phyloP scores from a whole-genome alignment of 2,797 vertebrate genomes.

The Cirrhinus mrigala region DNA sequence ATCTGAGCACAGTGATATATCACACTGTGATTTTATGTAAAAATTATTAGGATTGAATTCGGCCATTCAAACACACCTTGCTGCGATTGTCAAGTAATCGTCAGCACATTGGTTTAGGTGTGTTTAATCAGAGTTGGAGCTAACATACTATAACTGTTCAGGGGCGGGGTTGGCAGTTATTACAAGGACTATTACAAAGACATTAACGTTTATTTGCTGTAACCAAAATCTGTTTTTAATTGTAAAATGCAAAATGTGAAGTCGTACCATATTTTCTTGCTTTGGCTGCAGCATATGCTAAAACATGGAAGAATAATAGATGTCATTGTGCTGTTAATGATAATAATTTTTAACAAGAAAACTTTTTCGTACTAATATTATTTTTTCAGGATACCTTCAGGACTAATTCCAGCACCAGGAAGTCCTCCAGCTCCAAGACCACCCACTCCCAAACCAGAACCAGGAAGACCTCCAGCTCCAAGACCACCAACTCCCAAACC shows the following conservation, averaged over 20 bases:
- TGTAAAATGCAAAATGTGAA: neutral
- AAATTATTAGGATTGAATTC: neutral
- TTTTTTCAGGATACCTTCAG: slow-evolving; percentile 51
- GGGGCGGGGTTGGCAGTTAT: too few relatives aligned
- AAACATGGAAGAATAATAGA: slow-evolving; percentile 23
- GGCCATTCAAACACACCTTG: neutral
- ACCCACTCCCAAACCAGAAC: slow-evolving; percentile 31
- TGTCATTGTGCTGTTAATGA: slow-evolving; percentile 3
- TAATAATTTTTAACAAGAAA: neutral
- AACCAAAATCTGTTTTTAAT: neutral
- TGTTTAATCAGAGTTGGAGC: neutral
- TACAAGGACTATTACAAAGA: too few relatives aligned
- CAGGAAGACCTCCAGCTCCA: slow-evolving; percentile 44
- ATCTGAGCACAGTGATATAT: neutral
- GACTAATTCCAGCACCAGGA: slow-evolving; percentile 35
- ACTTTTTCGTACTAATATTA: neutral
- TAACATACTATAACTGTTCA: too few relatives aligned
- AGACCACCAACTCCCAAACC: slow-evolving; percentile 35
- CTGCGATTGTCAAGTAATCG: neutral
- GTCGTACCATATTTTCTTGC: slow-evolving; percentile 76
- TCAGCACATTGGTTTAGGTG: neutral
- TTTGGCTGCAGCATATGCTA: slow-evolving; percentile 75
- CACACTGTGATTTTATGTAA: neutral
- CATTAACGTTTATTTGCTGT: neutral
- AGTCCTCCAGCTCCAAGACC: slow-evolving; percentile 13